Percentiles rank a stretch among this genome's conserved stretches.
Evolutionary conservation across 2,797 vertebrate genomes (phyloP).

Genomic region (Poecilia gillii): DNA sequence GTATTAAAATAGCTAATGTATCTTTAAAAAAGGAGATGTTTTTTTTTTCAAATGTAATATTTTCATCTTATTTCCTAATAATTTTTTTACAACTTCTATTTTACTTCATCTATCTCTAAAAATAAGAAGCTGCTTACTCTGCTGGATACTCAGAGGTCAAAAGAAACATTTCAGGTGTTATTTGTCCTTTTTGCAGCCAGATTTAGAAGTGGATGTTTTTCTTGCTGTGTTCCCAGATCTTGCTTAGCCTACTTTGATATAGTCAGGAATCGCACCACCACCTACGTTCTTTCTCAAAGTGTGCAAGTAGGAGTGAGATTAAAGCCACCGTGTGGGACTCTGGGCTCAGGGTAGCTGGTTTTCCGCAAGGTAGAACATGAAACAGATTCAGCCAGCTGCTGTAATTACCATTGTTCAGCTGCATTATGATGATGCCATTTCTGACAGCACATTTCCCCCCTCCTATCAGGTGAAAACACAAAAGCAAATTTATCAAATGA

Average conservation of each 20-base stretch:
- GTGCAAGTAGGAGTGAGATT: slow-evolving; percentile 53
- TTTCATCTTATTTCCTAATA: neutral
- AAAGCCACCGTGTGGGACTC: slow-evolving; percentile 38
- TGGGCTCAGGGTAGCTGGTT: slow-evolving; percentile 20
- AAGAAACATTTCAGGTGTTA: slow-evolving; percentile 10
- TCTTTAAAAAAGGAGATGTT: neutral
- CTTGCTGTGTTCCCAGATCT: slow-evolving; percentile 28
- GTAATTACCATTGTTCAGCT: slow-evolving; percentile 4
- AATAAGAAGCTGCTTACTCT: slow-evolving; percentile 8
- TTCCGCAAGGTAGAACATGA: neutral
- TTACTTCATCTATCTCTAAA: slow-evolving; percentile 7
- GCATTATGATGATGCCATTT: neutral
- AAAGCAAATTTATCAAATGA: neutral
- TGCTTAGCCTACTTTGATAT: slow-evolving; percentile 47
- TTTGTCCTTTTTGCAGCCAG: slow-evolving; percentile 22
- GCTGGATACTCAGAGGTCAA: slow-evolving; percentile 12
- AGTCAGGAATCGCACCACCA: slow-evolving; percentile 49
- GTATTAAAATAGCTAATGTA: neutral
- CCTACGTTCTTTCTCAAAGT: slow-evolving; percentile 46
- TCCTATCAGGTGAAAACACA: neutral
- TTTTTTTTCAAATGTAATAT: neutral
- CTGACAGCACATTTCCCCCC: neutral
- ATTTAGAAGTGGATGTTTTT: slow-evolving; percentile 28
- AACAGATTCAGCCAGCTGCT: slow-evolving; percentile 11
- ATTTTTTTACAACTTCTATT: neutral